Conservation (phyloP, 2,888 invertebrate genomes). For the Chloroclysta siterata region DNA sequence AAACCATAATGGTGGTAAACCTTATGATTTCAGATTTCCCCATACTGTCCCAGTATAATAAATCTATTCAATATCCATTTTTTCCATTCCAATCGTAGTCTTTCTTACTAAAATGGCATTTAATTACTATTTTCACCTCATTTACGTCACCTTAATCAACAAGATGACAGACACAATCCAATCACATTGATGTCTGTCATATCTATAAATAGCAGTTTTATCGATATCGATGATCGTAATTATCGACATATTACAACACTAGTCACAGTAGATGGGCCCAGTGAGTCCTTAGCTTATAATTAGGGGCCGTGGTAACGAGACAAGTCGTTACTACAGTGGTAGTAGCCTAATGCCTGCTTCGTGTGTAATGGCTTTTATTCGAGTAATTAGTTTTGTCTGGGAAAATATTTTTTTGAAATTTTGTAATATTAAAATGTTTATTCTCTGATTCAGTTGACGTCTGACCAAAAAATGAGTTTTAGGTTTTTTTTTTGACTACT, state of each 20-base stretch:
- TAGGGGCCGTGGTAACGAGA: slow-evolving; percentile 63
- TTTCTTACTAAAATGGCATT: background rate
- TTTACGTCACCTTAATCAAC: slow-evolving; percentile 14
- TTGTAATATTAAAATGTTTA: background rate
- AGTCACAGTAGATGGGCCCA: slow-evolving; percentile 39
- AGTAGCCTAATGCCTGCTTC: slow-evolving; percentile 62
- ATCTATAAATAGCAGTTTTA: slow-evolving; percentile 18
- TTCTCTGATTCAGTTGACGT: background rate
- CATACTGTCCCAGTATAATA: no score
- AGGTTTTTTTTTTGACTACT: no score
- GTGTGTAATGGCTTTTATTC: slow-evolving; percentile 56
- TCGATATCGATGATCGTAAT: slow-evolving; percentile 30
- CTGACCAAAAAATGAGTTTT: no score
- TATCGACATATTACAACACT: slow-evolving; percentile 35
- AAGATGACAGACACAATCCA: slow-evolving; percentile 2
- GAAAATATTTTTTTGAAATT: slow-evolving; percentile 24
- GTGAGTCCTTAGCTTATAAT: slow-evolving; percentile 65
- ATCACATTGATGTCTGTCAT: slow-evolving; percentile 21
- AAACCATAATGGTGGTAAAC: no score
- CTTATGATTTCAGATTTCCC: no score
- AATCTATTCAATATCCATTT: no score
- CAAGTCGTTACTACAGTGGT: slow-evolving; percentile 34
- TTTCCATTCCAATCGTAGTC: background rate
- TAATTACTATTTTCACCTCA: background rate
- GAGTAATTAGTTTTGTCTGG: slow-evolving; percentile 38